These are phyloP conservation scores for Agrochola lychnidis DNA, from an alignment of 2,888 invertebrate species.

Conservation along the genomic window DNA sequence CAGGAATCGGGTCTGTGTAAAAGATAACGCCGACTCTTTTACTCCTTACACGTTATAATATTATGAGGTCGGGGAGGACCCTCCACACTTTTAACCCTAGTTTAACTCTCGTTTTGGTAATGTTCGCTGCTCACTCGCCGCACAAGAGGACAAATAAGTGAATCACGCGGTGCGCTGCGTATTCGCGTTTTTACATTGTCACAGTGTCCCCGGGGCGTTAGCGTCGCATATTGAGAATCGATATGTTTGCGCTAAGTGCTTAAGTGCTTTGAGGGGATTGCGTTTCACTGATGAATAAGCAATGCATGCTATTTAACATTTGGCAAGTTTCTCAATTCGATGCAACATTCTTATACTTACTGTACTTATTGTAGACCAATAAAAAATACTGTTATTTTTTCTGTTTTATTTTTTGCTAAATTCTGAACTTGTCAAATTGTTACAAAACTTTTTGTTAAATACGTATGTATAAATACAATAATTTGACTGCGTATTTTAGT, in stretches of 20 bases:
- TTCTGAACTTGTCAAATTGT: background rate
- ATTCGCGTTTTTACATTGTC: conserved; percentile 87
- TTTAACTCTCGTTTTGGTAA: conserved; percentile 81
- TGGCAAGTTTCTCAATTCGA: conserved; percentile 51
- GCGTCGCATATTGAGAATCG: conserved; percentile 85
- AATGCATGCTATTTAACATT: conserved; percentile 79
- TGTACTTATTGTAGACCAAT: background rate
- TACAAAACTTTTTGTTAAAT: background rate
- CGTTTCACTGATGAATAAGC: conserved; percentile 86
- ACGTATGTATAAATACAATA: background rate
- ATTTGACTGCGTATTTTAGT: background rate
- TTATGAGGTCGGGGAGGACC: conserved; percentile 83
- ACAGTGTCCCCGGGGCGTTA: conserved; percentile 84
- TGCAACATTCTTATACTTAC: conserved; percentile 29
- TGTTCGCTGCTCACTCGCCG: conserved; percentile 74
- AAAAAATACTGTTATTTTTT: background rate
- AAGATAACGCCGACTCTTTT: conserved; percentile 89
- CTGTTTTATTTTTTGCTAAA: background rate
- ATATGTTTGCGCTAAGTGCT: conserved; percentile 90
- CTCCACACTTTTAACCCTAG: conserved; percentile 82
- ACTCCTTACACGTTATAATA: conserved; percentile 90
- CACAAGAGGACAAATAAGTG: conserved; percentile 84
- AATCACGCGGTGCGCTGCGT: conserved; percentile 81
- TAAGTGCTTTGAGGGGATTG: conserved; percentile 88
- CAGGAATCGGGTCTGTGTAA: conserved; percentile 87